Percentiles rank a stretch among this genome's conserved stretches.
phyloP scores from a whole-genome alignment of 2,113 vertebrate species.

The Athene cunicularia region DNA sequence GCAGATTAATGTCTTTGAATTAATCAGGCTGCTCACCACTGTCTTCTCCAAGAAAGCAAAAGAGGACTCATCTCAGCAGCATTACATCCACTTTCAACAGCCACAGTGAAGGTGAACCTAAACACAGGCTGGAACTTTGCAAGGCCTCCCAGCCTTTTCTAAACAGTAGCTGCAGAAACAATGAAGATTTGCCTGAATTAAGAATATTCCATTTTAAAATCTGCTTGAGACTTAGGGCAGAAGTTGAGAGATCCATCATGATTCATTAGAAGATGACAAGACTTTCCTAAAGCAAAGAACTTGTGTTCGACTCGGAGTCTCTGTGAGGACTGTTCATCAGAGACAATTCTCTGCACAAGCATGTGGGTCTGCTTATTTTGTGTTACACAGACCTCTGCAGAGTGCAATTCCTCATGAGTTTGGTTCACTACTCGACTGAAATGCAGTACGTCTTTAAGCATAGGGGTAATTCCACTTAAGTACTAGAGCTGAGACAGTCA shows the following conservation, averaged over 20 bases:
- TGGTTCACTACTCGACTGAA: neutral
- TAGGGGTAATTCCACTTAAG: neutral
- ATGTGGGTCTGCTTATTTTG: neutral
- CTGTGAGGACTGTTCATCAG: neutral
- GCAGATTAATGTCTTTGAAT: neutral
- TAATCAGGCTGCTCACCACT: neutral
- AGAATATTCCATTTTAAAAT: neutral
- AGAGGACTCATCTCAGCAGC: neutral
- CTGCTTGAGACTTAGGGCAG: neutral
- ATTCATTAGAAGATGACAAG: neutral
- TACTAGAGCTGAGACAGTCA: neutral
- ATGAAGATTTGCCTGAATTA: neutral
- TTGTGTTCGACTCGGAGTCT: neutral
- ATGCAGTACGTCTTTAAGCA: neutral
- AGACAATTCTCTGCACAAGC: neutral
- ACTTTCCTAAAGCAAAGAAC: neutral
- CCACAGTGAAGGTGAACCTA: neutral
- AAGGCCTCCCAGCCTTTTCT: neutral
- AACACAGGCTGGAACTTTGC: neutral
- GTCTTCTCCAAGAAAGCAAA: neutral
- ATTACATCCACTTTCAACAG: neutral
- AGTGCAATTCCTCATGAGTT: neutral
- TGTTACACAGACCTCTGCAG: neutral
- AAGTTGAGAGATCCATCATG: neutral
- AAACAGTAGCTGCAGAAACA: neutral